These are phyloP conservation scores for Pseudochirops corinnae DNA, from an alignment of 2,797 vertebrate genomes.

Conservation along the genomic window DNA sequence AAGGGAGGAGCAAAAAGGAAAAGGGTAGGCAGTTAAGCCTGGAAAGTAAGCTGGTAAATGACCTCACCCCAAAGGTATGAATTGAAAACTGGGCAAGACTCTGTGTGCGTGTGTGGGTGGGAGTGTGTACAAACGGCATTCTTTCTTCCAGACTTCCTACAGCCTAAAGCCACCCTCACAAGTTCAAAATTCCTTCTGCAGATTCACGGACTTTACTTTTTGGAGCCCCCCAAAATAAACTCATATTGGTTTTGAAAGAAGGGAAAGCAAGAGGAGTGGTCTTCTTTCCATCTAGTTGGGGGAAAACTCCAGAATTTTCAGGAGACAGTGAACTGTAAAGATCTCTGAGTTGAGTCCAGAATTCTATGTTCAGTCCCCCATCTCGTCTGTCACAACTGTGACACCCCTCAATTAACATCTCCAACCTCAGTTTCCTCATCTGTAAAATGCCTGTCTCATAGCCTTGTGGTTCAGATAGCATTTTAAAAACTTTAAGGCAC, in stretches of 20 bases:
- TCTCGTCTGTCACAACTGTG: not conserved
- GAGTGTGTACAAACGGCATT: not conserved
- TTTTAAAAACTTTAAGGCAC: not conserved
- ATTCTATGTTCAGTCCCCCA: not conserved
- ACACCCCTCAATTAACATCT: not conserved
- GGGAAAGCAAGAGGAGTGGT: not conserved
- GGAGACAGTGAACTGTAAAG: not conserved
- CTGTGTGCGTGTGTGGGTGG: not conserved
- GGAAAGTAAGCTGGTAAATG: constrained; percentile 76
- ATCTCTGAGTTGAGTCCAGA: not conserved
- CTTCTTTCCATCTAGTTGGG: constrained; percentile 18
- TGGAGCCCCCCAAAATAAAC: not conserved
- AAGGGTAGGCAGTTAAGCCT: constrained; percentile 61
- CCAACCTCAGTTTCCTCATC: not conserved
- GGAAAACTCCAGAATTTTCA: not conserved
- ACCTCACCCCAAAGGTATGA: constrained; percentile 72
- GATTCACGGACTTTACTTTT: constrained; percentile 4
- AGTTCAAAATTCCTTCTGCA: not conserved
- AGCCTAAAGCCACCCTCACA: not conserved
- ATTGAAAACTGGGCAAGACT: constrained; percentile 18
- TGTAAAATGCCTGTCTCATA: not conserved
- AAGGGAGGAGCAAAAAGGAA: constrained; percentile 45
- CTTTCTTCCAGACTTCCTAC: not conserved
- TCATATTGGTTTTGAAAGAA: not conserved
- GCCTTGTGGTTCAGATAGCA: not conserved